phyloP scores from a whole-genome alignment of 2,888 invertebrate genomes.

The Philaethria dido region DNA sequence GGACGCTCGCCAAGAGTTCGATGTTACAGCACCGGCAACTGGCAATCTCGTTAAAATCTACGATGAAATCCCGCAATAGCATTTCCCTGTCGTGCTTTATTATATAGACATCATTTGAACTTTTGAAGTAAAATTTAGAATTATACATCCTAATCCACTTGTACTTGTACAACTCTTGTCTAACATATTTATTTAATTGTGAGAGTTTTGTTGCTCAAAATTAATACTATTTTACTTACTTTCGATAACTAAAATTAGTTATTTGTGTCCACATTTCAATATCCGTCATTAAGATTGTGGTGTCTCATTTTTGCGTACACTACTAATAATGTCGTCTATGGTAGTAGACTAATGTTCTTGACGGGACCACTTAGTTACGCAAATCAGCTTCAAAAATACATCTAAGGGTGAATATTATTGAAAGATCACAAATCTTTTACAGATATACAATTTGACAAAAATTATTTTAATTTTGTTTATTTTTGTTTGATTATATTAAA shows the following conservation, averaged over 20 bases:
- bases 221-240: not conserved
- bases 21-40: slow-evolving; percentile 64
- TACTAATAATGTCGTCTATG: slow-evolving; percentile 80
- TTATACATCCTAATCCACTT: not conserved
- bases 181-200: not conserved
- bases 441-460: not conserved
- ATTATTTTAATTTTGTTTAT: not conserved
- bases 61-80: slow-evolving; percentile 67
- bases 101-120: slow-evolving; percentile 19
- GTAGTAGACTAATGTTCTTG: slow-evolving; percentile 81
- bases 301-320: slow-evolving; percentile 74
- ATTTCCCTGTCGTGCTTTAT: slow-evolving; percentile 52
- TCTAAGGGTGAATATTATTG: slow-evolving; percentile 51
- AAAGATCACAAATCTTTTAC: slow-evolving; percentile 45
- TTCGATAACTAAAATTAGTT: not conserved
- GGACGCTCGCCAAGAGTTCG: slow-evolving; percentile 66
- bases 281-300: slow-evolving; percentile 70
- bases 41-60: slow-evolving; percentile 81
- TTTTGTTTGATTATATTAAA: not conserved
- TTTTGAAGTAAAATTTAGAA: slow-evolving; percentile 17
- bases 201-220: not conserved
- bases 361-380: slow-evolving; percentile 82
- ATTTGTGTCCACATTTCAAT: slow-evolving; percentile 67
- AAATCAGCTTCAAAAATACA: slow-evolving; percentile 79
- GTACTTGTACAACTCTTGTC: not conserved